phyloP scores from a whole-genome alignment of 64 coral and sea anemone species.

The Pocillopora verrucosa region DNA sequence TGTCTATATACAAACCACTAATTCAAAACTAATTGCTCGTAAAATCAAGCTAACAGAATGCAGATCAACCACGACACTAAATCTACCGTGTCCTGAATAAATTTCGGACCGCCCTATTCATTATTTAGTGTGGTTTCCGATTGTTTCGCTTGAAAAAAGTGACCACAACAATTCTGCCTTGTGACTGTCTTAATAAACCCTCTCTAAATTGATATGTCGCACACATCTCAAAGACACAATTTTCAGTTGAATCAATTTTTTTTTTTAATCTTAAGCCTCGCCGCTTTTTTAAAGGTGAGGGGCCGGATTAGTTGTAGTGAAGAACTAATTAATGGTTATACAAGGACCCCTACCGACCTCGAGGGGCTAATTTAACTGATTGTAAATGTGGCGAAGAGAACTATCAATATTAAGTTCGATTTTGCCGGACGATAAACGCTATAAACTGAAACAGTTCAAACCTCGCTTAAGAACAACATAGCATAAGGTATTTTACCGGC shows the following conservation, averaged over 20 bases:
- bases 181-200: neutral
- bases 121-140: slow-evolving; percentile 10
- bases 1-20: neutral
- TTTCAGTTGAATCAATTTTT: neutral
- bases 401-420: neutral
- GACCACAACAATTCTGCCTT: neutral
- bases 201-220: neutral
- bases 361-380: slow-evolving; percentile 27
- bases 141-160: neutral
- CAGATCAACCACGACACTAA: neutral
- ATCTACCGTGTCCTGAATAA: neutral
- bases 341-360: slow-evolving; percentile 4
- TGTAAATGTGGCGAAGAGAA: slow-evolving; percentile 5
- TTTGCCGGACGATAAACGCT: neutral
- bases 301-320: neutral
- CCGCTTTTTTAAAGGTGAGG: too few species aligned
- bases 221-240: neutral
- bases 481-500: too few species aligned
- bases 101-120: neutral
- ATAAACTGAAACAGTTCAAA: neutral
- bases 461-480: neutral
- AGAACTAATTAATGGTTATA: slow-evolving; percentile 5
- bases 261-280: neutral
- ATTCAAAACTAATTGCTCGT: neutral
- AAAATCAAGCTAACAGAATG: neutral